These are phyloP conservation scores for Nyctibius bracteatus DNA, from an alignment of 2,113 vertebrate species.

Conservation along the genomic window DNA sequence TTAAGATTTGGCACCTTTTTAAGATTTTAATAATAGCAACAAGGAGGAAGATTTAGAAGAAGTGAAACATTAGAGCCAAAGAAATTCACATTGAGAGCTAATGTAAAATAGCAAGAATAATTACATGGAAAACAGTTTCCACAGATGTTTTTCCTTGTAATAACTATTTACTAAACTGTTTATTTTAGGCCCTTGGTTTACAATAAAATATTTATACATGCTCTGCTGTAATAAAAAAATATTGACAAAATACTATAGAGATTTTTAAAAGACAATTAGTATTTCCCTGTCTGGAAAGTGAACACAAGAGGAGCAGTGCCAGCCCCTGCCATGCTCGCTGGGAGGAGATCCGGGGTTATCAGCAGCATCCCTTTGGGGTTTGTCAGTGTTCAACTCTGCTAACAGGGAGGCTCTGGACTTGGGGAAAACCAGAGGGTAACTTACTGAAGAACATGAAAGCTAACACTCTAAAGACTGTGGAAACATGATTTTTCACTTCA, in stretches of 20 bases:
- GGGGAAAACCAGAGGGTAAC: neutral
- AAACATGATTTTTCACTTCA: neutral
- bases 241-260: conserved; percentile 81
- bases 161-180: conserved; percentile 87
- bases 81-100: conserved; percentile 76
- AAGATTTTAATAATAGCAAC: conserved; percentile 84
- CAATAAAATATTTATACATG: conserved; percentile 84
- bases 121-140: conserved; percentile 79
- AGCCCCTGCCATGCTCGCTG: neutral
- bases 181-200: conserved; percentile 83
- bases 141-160: conserved; percentile 84
- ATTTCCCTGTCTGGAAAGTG: conserved; percentile 54
- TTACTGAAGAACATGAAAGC: neutral
- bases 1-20: conserved; percentile 85
- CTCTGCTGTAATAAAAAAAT: conserved; percentile 78
- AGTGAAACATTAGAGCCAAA: conserved; percentile 77
- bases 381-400: neutral
- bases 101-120: conserved; percentile 83
- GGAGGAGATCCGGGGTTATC: neutral
- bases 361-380: neutral
- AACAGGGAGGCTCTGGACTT: neutral
- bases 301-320: neutral
- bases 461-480: neutral
- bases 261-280: conserved; percentile 74
- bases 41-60: conserved; percentile 83